Evolutionary conservation across 1,140 invertebrate genomes (phyloP), one percentile per base, ranked within the genome.

Genomic region (Trissolcus basalis): DNA sequence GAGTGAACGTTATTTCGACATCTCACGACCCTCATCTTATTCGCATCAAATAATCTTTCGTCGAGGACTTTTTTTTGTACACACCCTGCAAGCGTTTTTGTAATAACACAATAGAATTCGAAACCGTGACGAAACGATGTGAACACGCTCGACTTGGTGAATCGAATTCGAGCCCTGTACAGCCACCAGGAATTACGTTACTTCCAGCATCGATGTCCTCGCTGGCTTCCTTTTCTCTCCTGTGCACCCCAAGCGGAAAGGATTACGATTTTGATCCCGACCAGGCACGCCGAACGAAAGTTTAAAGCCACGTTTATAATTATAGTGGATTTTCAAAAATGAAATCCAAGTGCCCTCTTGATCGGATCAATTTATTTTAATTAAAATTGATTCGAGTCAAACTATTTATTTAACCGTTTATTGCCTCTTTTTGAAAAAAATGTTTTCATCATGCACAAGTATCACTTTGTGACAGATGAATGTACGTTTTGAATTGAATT

Each of bases 141-240:
- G 64, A 68, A 61, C 60, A 74, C 56, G 71, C 72, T 74, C 69
- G 75, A 75, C 61, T 80, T 79, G 78, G 77, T 72, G 64, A 77
- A 79, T 79, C 56, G 56, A 67, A 75, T 74, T 56, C 45, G 51
- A 72, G 53, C 65, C 45, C 56, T 50, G 61, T 61, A 69, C 64
- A 74, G 71, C 68, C 71, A 67, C 53, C 68, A 67, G 53, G 50
- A 73, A 77, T 78, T 76, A 70, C 74, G 65, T 80, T 72, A 71
- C 58, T 77, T 80, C 71, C 73, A 77, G 47, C 51, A 79, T 76
- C 72, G 47, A 70, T 67, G 65, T 71, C 55, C 71, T 73, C 32
- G 45, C 64, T 39, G 45, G 54, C 68, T 75, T 78, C 63, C 70
- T 77, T 60, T 77, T 63, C 58, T 59, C 61, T 77, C 75, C 53